A percentile compares a stretch with the other conserved stretches of the same genome.
phyloP scores from a whole-genome alignment of 2,888 invertebrate species.

The Leptopilina syphax region DNA sequence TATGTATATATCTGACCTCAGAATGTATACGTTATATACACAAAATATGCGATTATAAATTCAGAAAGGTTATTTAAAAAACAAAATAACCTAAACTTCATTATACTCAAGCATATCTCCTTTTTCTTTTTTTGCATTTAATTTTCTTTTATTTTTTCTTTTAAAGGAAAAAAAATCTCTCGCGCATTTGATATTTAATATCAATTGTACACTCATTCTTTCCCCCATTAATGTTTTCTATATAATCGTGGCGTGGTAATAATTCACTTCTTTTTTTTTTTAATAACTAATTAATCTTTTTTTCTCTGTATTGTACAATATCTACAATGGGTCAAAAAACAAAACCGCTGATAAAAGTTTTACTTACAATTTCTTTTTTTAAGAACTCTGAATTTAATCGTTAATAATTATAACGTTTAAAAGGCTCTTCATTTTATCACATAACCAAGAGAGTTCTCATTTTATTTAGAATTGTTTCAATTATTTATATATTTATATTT shows the following conservation, averaged over 20 bases:
- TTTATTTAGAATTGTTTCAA: constrained; percentile 64
- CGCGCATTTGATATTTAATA: constrained; percentile 43
- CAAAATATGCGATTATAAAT: constrained; percentile 67
- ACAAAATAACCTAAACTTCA: constrained; percentile 59
- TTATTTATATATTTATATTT: background rate
- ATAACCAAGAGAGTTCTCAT: constrained; percentile 70
- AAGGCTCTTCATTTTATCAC: constrained; percentile 72
- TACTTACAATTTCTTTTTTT: constrained; percentile 54
- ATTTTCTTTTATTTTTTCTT: no score
- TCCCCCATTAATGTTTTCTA: constrained; percentile 39
- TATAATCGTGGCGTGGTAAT: constrained; percentile 41
- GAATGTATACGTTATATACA: constrained; percentile 71
- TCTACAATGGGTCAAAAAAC: constrained; percentile 67
- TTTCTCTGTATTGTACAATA: constrained; percentile 70
- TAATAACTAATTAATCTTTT: constrained; percentile 57
- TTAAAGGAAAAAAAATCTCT: constrained; percentile 17
- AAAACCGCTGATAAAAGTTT: constrained; percentile 47
- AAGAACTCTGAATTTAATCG: constrained; percentile 65
- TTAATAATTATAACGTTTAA: constrained; percentile 61
- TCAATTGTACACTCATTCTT: constrained; percentile 50
- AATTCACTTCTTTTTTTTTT: constrained; percentile 28
- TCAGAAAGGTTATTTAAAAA: constrained; percentile 65
- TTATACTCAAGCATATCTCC: constrained; percentile 30
- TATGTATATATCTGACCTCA: constrained; percentile 66
- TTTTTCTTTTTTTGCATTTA: background rate